Base-by-base conservation (phyloP, 1,140 invertebrate genomes). In the Schmidtea mediterranea region DNA sequence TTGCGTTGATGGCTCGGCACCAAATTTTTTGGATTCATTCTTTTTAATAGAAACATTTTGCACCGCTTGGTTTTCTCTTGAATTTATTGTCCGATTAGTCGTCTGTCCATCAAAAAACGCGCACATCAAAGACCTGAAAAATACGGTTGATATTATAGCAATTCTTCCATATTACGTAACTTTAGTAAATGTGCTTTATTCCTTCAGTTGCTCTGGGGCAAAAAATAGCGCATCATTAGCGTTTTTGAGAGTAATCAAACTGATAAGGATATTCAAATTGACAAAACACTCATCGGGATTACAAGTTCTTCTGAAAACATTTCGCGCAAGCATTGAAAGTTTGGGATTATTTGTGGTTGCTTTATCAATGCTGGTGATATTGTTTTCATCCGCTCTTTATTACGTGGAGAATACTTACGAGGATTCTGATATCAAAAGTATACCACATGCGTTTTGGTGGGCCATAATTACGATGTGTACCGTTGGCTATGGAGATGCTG, bases 381-480 rank as follows among this genome's bases (percentile, higher is more conserved):
- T 66, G 2, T 66, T 66, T 52, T 64, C 62, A 21, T 63, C 61
- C 51, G 61, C 62, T 26, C 61, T 65, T 15, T 66, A 64, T 55
- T 66, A 60, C 53, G 60, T 59, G 16, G 64, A 66, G 52, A 52
- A 56, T 22, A 60, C 58, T 22, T 56, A 57, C 6, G 21, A 13
- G 2, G 40, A 46, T 15, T 60, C 63, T 6, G 56, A 65, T 54
- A 65, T 66, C 36, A 52, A 56, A 13, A 89, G 82, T 67, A 95
- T 95, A 72, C 87, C 87, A 10, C 70, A 87, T 51, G 86, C 83
- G 10, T 72, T 94, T 52, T 95, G 87, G 87, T 95, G 86, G 86
- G 87, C 86, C 15, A 71, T 95, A 59, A 86, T 94, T 53, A 95
- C 87, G 37, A 94, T 94, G 87, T 90, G 83, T 53, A 95, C 87